These are phyloP conservation scores for Cotesia congregata DNA, from an alignment of 2,888 invertebrate genomes.

Conservation along the genomic window DNA sequence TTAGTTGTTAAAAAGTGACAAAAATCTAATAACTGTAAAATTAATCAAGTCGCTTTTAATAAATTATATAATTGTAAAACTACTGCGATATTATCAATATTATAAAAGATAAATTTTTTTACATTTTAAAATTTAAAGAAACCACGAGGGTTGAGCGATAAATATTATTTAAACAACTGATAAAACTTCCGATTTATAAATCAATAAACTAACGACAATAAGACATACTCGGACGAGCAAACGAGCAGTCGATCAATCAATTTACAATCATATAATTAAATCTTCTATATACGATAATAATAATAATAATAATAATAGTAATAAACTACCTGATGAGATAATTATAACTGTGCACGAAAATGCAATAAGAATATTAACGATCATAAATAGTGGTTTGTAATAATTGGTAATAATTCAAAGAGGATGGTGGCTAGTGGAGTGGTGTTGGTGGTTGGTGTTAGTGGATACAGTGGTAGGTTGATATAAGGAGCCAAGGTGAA, in stretches of 20 bases:
- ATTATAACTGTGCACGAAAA: constrained; percentile 55
- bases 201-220: not conserved
- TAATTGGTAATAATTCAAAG: constrained; percentile 17
- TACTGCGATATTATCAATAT: too few relatives aligned
- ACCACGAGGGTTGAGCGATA: constrained; percentile 41
- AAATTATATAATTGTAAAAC: too few relatives aligned
- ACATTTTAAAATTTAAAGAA: too few relatives aligned
- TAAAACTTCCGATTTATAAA: not conserved
- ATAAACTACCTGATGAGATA: constrained; percentile 3
- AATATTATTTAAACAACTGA: constrained; percentile 36
- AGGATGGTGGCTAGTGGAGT: constrained; percentile 22
- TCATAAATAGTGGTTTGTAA: constrained; percentile 33
- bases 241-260: constrained; percentile 19
- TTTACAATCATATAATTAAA: not conserved
- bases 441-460: constrained; percentile 25
- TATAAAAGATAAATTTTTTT: too few relatives aligned
- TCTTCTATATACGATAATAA: not conserved
- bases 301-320: not conserved
- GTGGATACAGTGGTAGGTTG: not conserved
- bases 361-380: constrained; percentile 52
- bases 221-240: constrained; percentile 26
- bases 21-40: too few relatives aligned
- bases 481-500: not conserved
- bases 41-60: too few relatives aligned
- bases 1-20: too few relatives aligned